These are phyloP conservation scores for Nettapus auritus DNA, from an alignment of 2,113 vertebrate genomes.

Conservation along the genomic window DNA sequence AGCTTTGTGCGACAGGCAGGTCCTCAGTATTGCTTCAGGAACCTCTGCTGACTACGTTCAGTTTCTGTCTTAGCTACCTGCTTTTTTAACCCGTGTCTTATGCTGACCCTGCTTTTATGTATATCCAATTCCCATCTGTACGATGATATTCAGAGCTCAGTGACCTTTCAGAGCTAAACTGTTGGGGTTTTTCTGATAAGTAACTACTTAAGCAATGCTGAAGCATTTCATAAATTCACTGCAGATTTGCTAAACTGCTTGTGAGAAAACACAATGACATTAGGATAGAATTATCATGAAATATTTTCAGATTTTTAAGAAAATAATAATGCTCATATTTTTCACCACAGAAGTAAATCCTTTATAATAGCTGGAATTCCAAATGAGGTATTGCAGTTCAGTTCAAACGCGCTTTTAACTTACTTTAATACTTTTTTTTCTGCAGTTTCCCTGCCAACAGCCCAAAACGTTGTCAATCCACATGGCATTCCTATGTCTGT, in stretches of 20 bases:
- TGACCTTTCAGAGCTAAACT: slow-evolving; percentile 13
- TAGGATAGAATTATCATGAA: not conserved
- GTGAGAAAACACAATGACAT: not conserved
- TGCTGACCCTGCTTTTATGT: not conserved
- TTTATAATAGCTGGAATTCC: not conserved
- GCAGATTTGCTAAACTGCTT: not conserved
- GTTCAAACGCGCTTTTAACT: not conserved
- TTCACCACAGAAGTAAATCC: not conserved
- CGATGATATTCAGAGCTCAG: not conserved
- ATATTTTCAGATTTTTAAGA: not conserved
- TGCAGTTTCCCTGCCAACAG: not conserved
- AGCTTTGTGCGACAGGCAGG: not conserved
- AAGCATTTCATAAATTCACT: not conserved
- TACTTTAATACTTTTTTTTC: not conserved
- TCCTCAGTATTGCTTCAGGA: not conserved
- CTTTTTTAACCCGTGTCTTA: slow-evolving; percentile 1
- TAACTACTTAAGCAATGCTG: not conserved
- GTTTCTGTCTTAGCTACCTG: not conserved
- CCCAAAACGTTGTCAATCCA: not conserved
- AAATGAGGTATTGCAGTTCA: not conserved
- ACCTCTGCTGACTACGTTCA: not conserved
- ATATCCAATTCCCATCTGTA: not conserved
- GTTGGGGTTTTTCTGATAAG: not conserved
- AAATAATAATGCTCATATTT: not conserved
- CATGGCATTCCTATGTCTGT: not conserved